Conservation (phyloP, 1,140 invertebrate genomes). For the Uloborus diversus region DNA sequence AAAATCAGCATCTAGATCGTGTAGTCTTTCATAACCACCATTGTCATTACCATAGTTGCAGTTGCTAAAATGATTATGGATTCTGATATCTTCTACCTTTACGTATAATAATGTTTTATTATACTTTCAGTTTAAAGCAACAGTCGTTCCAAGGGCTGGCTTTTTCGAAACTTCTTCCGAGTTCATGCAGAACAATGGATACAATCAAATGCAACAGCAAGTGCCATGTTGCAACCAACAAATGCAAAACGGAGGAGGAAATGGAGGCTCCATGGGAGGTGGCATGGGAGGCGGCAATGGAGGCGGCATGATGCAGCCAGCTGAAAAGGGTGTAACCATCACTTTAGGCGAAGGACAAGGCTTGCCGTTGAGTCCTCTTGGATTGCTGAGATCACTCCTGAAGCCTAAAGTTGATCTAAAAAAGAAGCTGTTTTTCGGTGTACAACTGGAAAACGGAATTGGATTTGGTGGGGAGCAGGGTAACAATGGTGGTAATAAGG, state of each 20-base stretch:
- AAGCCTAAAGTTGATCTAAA: conserved; percentile 32
- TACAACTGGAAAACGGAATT: conserved; percentile 45
- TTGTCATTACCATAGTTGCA: too few species aligned
- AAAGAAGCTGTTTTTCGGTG: conserved; percentile 50
- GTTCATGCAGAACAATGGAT: background rate
- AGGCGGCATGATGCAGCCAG: background rate
- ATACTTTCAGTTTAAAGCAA: too few species aligned
- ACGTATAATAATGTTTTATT: too few species aligned
- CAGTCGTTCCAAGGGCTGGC: background rate
- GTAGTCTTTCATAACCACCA: too few species aligned
- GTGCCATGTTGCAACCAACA: background rate
- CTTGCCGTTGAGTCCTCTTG: conserved; percentile 12
- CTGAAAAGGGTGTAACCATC: conserved; percentile 9
- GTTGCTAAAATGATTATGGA: too few species aligned
- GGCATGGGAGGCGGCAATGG: background rate
- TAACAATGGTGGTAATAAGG: background rate
- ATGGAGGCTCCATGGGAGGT: background rate
- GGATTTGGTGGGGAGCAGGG: conserved; percentile 34
- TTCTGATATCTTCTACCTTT: too few species aligned
- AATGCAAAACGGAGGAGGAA: background rate
- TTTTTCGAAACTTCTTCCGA: background rate
- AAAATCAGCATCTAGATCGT: too few species aligned
- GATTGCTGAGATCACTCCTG: conserved; percentile 23
- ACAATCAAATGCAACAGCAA: background rate
- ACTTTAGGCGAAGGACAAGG: conserved; percentile 11